Evolutionary conservation across 1,140 invertebrate species (phyloP), one percentile per base, ranked within the genome.

Genomic region (Leguminivora glycinivorella): DNA sequence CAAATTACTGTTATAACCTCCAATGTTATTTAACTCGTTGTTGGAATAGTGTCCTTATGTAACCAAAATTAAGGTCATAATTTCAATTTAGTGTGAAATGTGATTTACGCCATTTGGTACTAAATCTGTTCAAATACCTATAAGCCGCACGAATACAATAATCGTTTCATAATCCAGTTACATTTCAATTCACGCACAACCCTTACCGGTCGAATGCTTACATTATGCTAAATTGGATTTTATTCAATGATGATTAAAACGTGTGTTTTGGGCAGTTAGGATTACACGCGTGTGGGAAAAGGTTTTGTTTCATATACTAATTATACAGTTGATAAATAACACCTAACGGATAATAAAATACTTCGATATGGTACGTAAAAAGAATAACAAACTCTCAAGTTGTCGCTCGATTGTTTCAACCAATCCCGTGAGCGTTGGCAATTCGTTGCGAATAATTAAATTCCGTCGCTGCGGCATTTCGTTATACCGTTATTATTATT

Each of bases 401-500:
- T 10, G 6, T 19, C 19, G 6, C 19, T 22, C 47, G 19, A 63
- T 70, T 70, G 47, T 70, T 70, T 70, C 26, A 34, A 34, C 68
- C 72, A 77, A 78, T 82, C 75, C 75, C 56, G 60, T 70, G 72
- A 78, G 75, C 76, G 67, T 74, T 73, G 74, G 66, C 70, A 73
- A 83, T 76, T 80, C 78, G 77, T 82, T 79, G 69, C 72, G 73
- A 80, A 83, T 84, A 83, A 86, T 86, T 84, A 83, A 83, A 86
- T 86, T 82, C 77, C 72, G 68, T 47, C 67, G 70, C 75, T 60
- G 72, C 70, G 24, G 70, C 71, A 79, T 77, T 80, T 72, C 74
- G 72, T 80, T 74, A 52, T 52, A 22, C 19, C 19, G 47, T 52
- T 52, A 76, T 76, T 76, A 79, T 77, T 77, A 79, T 79, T 79